These are phyloP conservation scores for Synanceia verrucosa DNA, from an alignment of 2,797 vertebrate genomes.

Conservation along the genomic window DNA sequence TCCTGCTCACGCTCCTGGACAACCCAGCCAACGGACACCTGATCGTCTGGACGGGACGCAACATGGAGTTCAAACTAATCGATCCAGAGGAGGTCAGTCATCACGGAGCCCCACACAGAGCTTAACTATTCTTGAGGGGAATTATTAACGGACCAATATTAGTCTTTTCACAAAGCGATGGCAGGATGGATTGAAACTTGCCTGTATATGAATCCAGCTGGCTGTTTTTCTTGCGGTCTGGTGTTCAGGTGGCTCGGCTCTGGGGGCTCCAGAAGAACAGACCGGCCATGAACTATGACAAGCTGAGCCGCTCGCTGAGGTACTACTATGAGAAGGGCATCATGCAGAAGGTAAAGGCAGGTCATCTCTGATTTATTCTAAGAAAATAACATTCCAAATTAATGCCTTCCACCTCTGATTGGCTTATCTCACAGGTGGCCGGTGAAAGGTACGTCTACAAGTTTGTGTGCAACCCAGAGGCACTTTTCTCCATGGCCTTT, in stretches of 20 bases:
- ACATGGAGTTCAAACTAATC: conserved; percentile 96
- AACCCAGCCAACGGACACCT: conserved; percentile 91
- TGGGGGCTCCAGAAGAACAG: conserved; percentile 98
- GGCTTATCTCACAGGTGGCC: conserved; percentile 83
- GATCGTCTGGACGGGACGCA: conserved; percentile 94
- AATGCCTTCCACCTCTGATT: not conserved
- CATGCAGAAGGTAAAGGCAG: conserved; percentile 84
- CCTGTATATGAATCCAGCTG: not conserved
- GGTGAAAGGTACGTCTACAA: conserved; percentile 96
- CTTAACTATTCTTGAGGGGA: not conserved
- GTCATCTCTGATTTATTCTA: conserved; percentile 4
- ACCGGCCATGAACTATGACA: conserved; percentile 98
- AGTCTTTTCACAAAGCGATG: too few species aligned
- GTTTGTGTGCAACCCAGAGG: conserved; percentile 94
- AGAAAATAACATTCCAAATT: too few species aligned
- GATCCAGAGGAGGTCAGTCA: conserved; percentile 91
- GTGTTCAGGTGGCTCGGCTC: conserved; percentile 89
- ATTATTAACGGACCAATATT: not conserved
- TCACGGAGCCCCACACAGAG: fast-evolving
- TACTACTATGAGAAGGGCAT: conserved; percentile 92
- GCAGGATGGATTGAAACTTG: too few species aligned
- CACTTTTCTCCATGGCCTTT: conserved; percentile 95
- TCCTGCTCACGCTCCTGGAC: conserved; percentile 93
- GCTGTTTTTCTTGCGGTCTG: not conserved
- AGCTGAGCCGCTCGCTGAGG: conserved; percentile 94